Base-by-base conservation (phyloP, 2,888 invertebrate genomes). In the Tenthredo scrophulariae region DNA sequence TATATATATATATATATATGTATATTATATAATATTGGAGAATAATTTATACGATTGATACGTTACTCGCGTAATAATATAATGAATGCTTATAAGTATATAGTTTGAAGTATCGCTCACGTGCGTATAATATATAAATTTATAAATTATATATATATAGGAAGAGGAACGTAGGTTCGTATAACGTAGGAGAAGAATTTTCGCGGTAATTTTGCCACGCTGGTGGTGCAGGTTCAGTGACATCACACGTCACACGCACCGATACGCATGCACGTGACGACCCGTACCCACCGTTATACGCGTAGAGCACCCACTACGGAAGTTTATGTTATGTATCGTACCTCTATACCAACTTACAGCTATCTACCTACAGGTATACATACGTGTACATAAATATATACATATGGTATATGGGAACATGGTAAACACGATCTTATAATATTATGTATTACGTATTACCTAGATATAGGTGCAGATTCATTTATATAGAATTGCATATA, bases 241-340 rank as follows among this genome's bases (percentile, higher is more conserved):
- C 93, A 93, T 93, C 90, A 90, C 90, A 29, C 18, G 29, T 67
- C 62, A 62, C n/a, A 79, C 58, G 67, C 83, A 65, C 33, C 29
- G 83, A 80, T 90, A 92, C 91, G 92, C 91, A 90, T 89, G 90
- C 93, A 92, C 93, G 92, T 93, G 93, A 93, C 92, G 92, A 90
- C 88, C 88, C 88, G 88, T 84, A 89, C 89, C 90, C 91, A 92
- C 93, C 93, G 93, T 93, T 93, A 93, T 74, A 74, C 40, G 40
- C 88, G 87, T 87, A 90, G 89, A 91, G 91, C 89, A 88, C 89
- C 89, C 88, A 88, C 90, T 89, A 87, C 88, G 90, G 89, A 89
- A 89, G 89, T 89, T 65, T 46, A 46, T 29, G 46, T 54, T 43
- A n/a, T 77, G 50, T 77, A 75, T 70, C 7, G 18, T 18, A 37